Base-by-base conservation (phyloP, 2,888 invertebrate genomes). In the Fissipunctia ypsillon region DNA sequence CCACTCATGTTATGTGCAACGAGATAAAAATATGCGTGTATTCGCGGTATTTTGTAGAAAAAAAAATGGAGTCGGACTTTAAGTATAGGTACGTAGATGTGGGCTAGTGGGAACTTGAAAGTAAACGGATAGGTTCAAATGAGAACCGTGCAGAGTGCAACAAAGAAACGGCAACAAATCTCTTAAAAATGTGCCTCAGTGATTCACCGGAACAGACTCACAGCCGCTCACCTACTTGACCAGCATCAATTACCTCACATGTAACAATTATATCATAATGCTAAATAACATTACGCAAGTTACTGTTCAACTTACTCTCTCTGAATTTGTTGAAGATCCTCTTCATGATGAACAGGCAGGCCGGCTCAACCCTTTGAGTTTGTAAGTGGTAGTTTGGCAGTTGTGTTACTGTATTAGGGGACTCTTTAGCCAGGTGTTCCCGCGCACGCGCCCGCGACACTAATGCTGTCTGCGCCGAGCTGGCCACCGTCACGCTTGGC, bases 311-410 rank as follows among this genome's bases (percentile, higher is more conserved):
- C 95, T 95, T 83, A 96, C 96, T 95, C 78, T 93, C 90, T 89
- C 88, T 93, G 63, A 95, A 87, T 85, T 87, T 94, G 76, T 88
- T 91, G 84, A 95, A 89, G 84, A 95, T 90, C 86, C 90, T 93
- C 93, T 94, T 95, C 96, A 96, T 96, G 73, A 72, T 82, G 57
- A 35, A 38, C 28, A 25, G 31, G 52, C 16, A 14, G 22, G 35
- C n/a, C 43, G 35, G 43, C 31, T 56, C 54, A 74, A 63, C 56
- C 54, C 48, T 57, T 64, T 69, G 16, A 16, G 38, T 52, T 76
- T 57, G 50, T 31, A 28, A 54, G 31, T 60, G 54, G n/a, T 38
- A 19, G 16, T 72, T 64, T 4, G 68, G 38, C 61, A 70, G 74
- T 50, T 64, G 59, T 60, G 57, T 57, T 28, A 19, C 38, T 25